phyloP scores from a whole-genome alignment of 2,113 vertebrate genomes.

The Ifrita kowaldi region DNA sequence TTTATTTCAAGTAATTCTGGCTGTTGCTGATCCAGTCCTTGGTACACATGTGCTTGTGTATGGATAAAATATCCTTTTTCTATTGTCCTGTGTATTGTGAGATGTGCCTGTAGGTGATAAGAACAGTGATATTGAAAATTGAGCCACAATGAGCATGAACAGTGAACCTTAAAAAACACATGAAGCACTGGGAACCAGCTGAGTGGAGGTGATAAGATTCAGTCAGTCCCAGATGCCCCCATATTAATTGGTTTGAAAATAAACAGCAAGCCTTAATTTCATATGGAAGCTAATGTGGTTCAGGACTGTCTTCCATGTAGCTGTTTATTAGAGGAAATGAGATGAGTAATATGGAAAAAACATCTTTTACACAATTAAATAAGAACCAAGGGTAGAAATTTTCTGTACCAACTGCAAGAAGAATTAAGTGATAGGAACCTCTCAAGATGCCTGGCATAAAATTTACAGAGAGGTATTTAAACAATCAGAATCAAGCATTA shows the following conservation, averaged over 20 bases:
- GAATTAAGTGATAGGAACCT: background rate
- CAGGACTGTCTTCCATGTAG: background rate
- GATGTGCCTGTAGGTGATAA: background rate
- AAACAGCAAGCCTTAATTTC: conserved; percentile 14
- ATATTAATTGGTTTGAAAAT: background rate
- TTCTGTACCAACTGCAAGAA: background rate
- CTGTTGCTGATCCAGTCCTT: background rate
- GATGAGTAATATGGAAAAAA: background rate
- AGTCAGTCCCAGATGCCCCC: background rate
- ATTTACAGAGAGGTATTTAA: background rate
- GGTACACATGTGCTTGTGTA: background rate
- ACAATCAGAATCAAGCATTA: background rate
- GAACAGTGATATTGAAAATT: background rate
- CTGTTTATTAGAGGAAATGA: background rate
- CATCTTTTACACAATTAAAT: background rate
- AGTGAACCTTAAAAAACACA: background rate
- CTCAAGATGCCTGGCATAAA: background rate
- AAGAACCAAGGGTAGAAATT: background rate
- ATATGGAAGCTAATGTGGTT: background rate
- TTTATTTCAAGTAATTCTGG: conserved; percentile 34
- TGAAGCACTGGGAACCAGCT: background rate
- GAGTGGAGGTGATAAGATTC: background rate
- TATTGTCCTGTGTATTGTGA: background rate
- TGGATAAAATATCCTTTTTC: background rate
- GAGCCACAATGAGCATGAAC: background rate